Evolutionary conservation across 2,113 vertebrate species (phyloP), one percentile per base, ranked within the genome.

Genomic region (Nyctereutes procyonoides): DNA sequence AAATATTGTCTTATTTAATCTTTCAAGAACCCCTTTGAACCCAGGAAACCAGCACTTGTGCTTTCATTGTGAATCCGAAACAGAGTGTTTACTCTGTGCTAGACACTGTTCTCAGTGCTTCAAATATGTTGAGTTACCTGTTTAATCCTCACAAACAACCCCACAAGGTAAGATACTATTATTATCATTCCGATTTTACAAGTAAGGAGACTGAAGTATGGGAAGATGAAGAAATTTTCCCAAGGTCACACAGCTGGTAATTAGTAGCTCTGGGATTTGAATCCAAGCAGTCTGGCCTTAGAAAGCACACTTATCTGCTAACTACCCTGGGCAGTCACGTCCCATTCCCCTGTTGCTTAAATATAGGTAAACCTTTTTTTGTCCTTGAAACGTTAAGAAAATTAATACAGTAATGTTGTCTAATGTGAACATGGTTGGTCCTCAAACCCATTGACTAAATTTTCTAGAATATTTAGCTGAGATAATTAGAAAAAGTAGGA

Each of bases 401-500:
- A 90, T 63, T 74, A 69, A 85, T 24, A 93, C 3, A 60, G 56
- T 79, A 76, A 32, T 28, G 93, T 32, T 86, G 65, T 19, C 51
- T 95, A 63, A 89, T 62, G 16, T 69, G 62, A 87, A 56, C 5
- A 15, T 30, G 93, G 35, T 38, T 82, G 48, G 32, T 60, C 8
- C 6, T 93, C 67, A 89, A 93, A 88, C 5, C 74, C 22, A 80
- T 16, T 86, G 77, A 79, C 30, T 79, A 16, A 85, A 79, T 95
- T 93, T 95, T 80, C 63, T 93, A 74, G 19, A 76, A 69, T 87
- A 74, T 22, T 60, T 95, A 76, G 2, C 5, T 87, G 74, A 88
- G 53, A 30, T 76, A 51, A 76, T 56, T 83, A 90, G 88, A 58
- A 90, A 96, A 96, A 95, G 53, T n/a, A 77, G 35, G 60, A 95